Conservation (phyloP, 2,888 invertebrate species). For the Aplocera efformata region DNA sequence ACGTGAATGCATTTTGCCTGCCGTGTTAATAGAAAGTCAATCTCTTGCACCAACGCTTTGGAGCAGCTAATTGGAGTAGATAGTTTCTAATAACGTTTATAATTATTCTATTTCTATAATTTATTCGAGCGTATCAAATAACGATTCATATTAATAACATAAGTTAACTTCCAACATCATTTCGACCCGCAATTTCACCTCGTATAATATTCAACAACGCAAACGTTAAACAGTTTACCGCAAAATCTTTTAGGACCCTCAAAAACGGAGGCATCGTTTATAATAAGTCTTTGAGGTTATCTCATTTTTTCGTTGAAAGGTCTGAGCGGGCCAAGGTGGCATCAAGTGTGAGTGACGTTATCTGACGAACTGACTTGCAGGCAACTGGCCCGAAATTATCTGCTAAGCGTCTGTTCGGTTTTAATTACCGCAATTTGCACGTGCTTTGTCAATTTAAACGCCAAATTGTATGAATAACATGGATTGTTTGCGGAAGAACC, state of each 20-base stretch:
- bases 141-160: too few species aligned
- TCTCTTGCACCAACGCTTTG: too few species aligned
- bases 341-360: conserved; percentile 68
- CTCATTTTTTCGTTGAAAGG: conserved; percentile 38
- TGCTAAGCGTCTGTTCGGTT: conserved; percentile 54
- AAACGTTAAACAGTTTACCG: conserved; percentile 20
- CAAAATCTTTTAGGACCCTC: conserved; percentile 15
- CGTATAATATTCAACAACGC: not conserved
- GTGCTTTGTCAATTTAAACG: conserved; percentile 22
- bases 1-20: too few species aligned
- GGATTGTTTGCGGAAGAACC: not conserved
- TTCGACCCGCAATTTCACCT: too few species aligned
- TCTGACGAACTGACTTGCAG: conserved; percentile 50
- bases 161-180: too few species aligned
- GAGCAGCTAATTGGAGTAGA: too few species aligned
- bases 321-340: conserved; percentile 47
- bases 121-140: too few species aligned
- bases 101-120: too few species aligned
- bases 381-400: conserved; percentile 49
- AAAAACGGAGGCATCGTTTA: conserved; percentile 33
- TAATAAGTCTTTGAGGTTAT: conserved; percentile 46
- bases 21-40: too few species aligned
- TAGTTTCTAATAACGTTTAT: too few species aligned
- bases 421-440: conserved; percentile 58
- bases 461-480: conserved; percentile 2